Evolutionary conservation across 2,888 invertebrate genomes (phyloP), one percentile per base, ranked within the genome.

Genomic region (Stomorhina lunata): DNA sequence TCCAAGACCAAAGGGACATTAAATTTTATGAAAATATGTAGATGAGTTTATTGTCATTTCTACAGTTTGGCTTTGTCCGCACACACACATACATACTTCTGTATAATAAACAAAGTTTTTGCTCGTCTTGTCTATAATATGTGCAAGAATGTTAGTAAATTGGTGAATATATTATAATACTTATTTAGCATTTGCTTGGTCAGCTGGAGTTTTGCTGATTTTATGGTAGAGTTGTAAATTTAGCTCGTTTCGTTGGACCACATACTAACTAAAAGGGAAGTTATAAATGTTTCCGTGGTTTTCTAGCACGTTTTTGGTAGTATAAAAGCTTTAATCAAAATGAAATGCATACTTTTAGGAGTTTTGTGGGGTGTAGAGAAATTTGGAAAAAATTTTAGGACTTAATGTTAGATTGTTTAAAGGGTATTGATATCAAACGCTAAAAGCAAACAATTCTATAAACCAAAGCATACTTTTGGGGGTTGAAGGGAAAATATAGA

Each of bases 241-340:
- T 57, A 12, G 9, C 4, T 53, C 1, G 25, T 40, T 40, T 68
- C 12, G n/a, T 6, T 65, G 61, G 68, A 65, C 63, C 61, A 50
- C 57, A 71, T 71, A 59, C 37, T 29, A 48, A 20, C 25, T 22
- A 10, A 37, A 22, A 50, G 68, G 27, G 59, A 72, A 80, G 76
- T 59, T 81, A 72, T 79, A 79, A 84, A 83, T 80, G 79, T 57
- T 81, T 80, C 72, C 81, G 81, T 79, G 76, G 76, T 80, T 61
- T 75, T 71, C 15, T 65, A 68, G 59, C 53, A 66, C 48, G 32
- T 76, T 65, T 73, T 68, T 10, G 17, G 27, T 7, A 40, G n/a
- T 4, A 50, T 48, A 20, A 29, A 43, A 63, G 55, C 48, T 59
- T 65, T 40, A 32, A 53, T 43, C 6, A 43, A 43, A 43, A 17